These are phyloP conservation scores for Tragelaphus buxtoni DNA, from an alignment of 2,113 vertebrate genomes.

Conservation along the genomic window DNA sequence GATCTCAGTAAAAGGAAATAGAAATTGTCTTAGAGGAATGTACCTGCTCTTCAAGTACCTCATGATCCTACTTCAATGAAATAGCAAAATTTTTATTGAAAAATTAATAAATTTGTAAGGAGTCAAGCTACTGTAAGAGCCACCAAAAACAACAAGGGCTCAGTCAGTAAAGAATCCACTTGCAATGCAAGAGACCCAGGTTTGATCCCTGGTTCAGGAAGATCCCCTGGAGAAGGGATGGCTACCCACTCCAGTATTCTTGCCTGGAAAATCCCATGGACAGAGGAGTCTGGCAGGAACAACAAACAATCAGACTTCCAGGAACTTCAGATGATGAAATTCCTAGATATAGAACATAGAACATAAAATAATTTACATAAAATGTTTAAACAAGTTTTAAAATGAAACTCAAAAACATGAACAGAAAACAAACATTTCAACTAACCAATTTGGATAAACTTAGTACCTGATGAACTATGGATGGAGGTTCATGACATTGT, in stretches of 20 bases:
- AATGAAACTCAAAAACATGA: background rate
- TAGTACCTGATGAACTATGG: background rate
- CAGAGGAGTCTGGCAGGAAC: background rate
- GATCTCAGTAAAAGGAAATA: background rate
- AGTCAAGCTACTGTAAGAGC: background rate
- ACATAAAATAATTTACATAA: background rate
- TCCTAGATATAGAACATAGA: background rate
- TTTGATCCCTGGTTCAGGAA: background rate
- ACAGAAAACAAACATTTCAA: constrained; percentile 9
- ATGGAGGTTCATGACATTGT: background rate
- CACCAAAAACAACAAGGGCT: background rate
- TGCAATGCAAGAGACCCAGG: background rate
- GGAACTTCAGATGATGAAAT: background rate
- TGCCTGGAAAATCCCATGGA: background rate
- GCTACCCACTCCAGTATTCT: background rate
- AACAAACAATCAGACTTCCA: background rate
- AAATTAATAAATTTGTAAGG: constrained; percentile 7
- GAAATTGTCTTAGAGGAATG: background rate
- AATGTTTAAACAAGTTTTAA: constrained; percentile 30
- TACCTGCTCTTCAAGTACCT: background rate
- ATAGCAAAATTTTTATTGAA: background rate
- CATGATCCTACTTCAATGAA: background rate
- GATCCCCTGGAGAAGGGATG: background rate
- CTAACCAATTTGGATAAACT: background rate
- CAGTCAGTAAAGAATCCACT: background rate